Percentiles rank a stretch among this genome's conserved stretches.
Conservation (phyloP, 2,888 invertebrate species). For the Tachina lurida region DNA sequence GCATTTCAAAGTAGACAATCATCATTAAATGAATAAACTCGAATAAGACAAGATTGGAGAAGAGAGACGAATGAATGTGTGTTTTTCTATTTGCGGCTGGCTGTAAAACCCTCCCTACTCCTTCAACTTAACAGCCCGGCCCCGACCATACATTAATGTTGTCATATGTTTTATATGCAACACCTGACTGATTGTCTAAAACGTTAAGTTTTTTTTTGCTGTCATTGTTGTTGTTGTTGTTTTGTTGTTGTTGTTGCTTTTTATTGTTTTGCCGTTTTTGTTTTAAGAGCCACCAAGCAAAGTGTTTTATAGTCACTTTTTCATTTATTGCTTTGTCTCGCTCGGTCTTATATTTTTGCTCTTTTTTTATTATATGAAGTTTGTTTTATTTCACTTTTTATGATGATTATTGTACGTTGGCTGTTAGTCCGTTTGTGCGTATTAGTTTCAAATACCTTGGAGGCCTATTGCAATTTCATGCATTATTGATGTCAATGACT, state of each 20-base stretch:
- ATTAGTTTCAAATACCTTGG: constrained; percentile 66
- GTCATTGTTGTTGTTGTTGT: constrained; percentile 11
- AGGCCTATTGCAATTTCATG: constrained; percentile 73
- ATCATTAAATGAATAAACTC: constrained; percentile 41
- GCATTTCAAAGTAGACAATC: constrained; percentile 53
- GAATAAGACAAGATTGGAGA: constrained; percentile 7
- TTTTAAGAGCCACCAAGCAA: constrained; percentile 65
- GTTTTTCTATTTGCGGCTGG: constrained; percentile 24
- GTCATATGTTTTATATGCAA: constrained; percentile 64
- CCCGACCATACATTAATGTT: constrained; percentile 2
- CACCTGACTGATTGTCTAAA: constrained; percentile 67
- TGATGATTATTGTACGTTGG: constrained; percentile 22
- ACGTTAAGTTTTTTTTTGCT: constrained; percentile 26
- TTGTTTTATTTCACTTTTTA: constrained; percentile 45
- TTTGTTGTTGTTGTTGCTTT: constrained; percentile 11
- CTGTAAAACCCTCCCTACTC: not conserved
- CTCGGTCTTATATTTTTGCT: constrained; percentile 43
- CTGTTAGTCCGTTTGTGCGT: constrained; percentile 50
- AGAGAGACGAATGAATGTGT: constrained; percentile 6
- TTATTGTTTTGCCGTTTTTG: constrained; percentile 35
- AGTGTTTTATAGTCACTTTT: constrained; percentile 70
- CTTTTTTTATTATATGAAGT: constrained; percentile 34
- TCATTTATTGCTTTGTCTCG: constrained; percentile 40
- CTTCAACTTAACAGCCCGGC: not conserved
- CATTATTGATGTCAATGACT: constrained; percentile 73